Conservation (phyloP, 2,888 invertebrate species). For the Agrochola litura region DNA sequence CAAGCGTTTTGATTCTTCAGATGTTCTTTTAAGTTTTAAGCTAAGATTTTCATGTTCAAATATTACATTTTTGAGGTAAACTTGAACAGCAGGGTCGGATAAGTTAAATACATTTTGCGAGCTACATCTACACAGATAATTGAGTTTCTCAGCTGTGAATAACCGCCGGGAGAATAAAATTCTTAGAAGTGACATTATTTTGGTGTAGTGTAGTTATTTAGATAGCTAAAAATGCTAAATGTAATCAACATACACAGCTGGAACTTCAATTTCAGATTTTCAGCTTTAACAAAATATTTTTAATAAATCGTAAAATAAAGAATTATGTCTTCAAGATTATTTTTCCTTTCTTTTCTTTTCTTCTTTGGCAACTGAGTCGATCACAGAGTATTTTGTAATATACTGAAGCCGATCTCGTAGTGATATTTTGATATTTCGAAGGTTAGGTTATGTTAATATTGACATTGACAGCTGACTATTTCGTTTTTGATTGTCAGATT, state of each 20-base stretch:
- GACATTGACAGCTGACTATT: constrained; percentile 28
- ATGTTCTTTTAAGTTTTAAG: constrained; percentile 74
- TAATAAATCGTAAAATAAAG: too few relatives aligned
- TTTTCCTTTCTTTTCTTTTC: too few relatives aligned
- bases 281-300: background rate
- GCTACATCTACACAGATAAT: constrained; percentile 71
- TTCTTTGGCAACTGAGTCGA: too few relatives aligned
- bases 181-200: constrained; percentile 72
- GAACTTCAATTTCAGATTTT: too few relatives aligned
- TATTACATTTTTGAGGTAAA: constrained; percentile 88
- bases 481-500: constrained; percentile 1
- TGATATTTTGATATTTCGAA: background rate
- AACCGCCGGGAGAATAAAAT: constrained; percentile 71
- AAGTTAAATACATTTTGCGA: constrained; percentile 82
- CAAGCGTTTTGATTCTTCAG: constrained; percentile 79
- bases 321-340: too few relatives aligned
- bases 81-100: constrained; percentile 85
- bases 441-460: constrained; percentile 42
- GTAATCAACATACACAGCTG: background rate
- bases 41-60: constrained; percentile 89
- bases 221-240: too few relatives aligned
- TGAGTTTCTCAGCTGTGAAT: constrained; percentile 69
- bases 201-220: background rate
- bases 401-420: too few relatives aligned
- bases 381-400: too few relatives aligned